Evolutionary conservation across 1,140 invertebrate species (phyloP), one percentile per base, ranked within the genome.

Genomic region (Drosophila subobscura): DNA sequence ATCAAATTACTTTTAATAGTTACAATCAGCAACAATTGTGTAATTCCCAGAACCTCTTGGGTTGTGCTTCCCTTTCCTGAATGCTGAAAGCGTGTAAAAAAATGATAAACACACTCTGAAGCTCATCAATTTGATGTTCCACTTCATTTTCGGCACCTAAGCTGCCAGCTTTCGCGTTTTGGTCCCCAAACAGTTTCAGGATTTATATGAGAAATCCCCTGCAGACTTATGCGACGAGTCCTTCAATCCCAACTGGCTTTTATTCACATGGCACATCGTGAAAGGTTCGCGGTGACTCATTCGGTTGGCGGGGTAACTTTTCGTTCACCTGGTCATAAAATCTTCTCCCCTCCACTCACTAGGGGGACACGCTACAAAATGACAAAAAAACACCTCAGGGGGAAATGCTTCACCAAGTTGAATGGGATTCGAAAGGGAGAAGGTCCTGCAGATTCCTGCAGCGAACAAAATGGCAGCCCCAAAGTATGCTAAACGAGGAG

Each of bases 401-500:
- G 22, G 23, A 47, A 22, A 37, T 12, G 33, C 10, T 37, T 10
- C 33, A 3, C 33, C 4, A 4, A 10, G 33, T 12, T 12, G 8
- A 33, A 33, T 33, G 29, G 29, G 8, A 8, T 33, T 33, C 8
- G 8, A 33, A 33, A 10, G 23, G 33, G 14, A 33, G 49, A 33
- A 46, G 46, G 51, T 51, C 79, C 73, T 68, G 55, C 53, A 61
- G 73, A 76, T 68, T 66, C 53, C 8, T 20, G 41, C 41, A 65
- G 46, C 52, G 50, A 37, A 63, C 49, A 66, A 33, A 6, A n/a
- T 41, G 41, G 41, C 45, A n/a, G 37, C 29, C 27, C 55, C 37
- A 66, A 83, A 74, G 56, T 72, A 79, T 85, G 80, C 80, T 85
- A 85, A 74, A 61, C 78, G 63, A 72, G 37, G 53, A 53, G 74